phyloP scores from a whole-genome alignment of 2,888 invertebrate genomes.

The Ceriagrion tenellum region DNA sequence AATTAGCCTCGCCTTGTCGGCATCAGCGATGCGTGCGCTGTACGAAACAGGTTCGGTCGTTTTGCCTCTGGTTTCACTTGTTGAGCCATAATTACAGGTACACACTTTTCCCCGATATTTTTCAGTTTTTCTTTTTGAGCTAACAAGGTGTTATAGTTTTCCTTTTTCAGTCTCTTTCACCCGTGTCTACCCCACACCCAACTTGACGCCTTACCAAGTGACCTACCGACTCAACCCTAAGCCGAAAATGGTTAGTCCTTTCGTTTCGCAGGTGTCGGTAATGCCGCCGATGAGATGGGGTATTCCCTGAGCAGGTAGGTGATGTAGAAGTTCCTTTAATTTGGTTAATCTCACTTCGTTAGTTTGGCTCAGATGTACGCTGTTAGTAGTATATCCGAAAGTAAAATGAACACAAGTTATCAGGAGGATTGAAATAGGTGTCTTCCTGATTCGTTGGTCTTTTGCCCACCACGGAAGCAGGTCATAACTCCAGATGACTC shows the following conservation, averaged over 20 bases:
- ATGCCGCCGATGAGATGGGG: conserved; percentile 22
- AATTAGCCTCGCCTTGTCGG: not conserved
- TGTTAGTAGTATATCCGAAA: no score
- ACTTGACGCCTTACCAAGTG: not conserved
- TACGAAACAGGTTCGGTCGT: not conserved
- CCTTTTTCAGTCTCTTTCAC: not conserved
- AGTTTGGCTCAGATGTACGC: no score
- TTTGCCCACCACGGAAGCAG: not conserved
- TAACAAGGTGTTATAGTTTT: not conserved
- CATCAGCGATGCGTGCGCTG: not conserved
- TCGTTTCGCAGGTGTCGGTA: conserved; percentile 48
- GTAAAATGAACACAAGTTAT: no score
- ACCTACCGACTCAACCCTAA: not conserved
- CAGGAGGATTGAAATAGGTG: no score
- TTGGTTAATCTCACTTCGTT: no score
- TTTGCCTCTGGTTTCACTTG: not conserved
- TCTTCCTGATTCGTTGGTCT: not conserved
- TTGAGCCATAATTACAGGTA: not conserved
- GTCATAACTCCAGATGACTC: not conserved
- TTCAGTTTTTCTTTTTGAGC: not conserved
- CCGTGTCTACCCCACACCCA: not conserved
- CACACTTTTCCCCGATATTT: not conserved
- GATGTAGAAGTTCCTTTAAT: no score
- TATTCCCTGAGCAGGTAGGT: not conserved
- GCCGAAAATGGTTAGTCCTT: not conserved